These are phyloP conservation scores for Enteromius viviparus DNA, from an alignment of 2,797 vertebrate species.

Conservation along the genomic window DNA sequence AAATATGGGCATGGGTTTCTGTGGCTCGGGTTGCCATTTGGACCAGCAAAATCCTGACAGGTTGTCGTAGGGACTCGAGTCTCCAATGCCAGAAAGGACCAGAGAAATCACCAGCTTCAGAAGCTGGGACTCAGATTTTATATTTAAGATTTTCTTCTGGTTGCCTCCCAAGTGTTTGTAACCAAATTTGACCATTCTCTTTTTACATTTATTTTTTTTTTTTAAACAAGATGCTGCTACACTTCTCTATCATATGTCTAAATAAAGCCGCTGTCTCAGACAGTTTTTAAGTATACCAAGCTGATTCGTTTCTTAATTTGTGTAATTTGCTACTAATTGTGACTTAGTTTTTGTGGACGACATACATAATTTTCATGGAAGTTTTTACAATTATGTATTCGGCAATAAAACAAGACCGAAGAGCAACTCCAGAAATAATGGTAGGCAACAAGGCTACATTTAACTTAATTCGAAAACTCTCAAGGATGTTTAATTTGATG, in stretches of 20 bases:
- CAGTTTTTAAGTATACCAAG: constrained; percentile 67
- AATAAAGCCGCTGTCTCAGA: constrained; percentile 84
- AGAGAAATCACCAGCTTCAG: constrained; percentile 72
- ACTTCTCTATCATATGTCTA: constrained; percentile 76
- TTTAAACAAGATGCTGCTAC: constrained; percentile 90
- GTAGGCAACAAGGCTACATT: neutral
- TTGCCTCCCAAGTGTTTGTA: constrained; percentile 67
- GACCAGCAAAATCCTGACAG: constrained; percentile 56
- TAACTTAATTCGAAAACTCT: neutral
- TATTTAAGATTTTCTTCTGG: constrained; percentile 67
- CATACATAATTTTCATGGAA: neutral
- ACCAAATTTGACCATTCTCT: constrained; percentile 76
- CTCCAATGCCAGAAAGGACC: constrained; percentile 63
- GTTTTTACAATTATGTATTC: neutral
- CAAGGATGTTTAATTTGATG: constrained; percentile 5
- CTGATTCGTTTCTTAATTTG: neutral
- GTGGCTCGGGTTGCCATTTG: constrained; percentile 61
- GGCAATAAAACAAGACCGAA: neutral
- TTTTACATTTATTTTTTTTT: constrained; percentile 55
- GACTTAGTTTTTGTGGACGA: too few species aligned
- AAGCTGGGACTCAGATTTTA: constrained; percentile 71
- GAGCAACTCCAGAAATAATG: neutral
- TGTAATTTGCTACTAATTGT: neutral
- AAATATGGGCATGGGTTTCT: constrained; percentile 37
- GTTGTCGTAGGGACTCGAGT: constrained; percentile 63